These are phyloP conservation scores for Epinotia nisella DNA, from an alignment of 2,888 invertebrate genomes.

Conservation along the genomic window DNA sequence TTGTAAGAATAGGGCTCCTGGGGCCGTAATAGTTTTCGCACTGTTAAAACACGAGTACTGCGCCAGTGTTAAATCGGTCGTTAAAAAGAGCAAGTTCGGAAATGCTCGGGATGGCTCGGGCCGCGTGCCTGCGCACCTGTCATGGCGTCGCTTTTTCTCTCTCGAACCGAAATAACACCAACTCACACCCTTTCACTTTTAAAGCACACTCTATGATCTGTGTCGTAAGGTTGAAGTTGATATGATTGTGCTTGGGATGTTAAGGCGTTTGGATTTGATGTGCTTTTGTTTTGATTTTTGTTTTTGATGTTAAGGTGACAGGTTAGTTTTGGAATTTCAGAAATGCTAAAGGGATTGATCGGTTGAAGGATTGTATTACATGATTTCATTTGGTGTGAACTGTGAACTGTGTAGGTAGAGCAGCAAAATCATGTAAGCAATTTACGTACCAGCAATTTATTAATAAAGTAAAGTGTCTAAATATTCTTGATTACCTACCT, in stretches of 20 bases:
- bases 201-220: background rate
- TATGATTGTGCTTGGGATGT: no score
- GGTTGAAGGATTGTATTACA: background rate
- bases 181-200: background rate
- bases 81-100: conserved; percentile 59
- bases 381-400: background rate
- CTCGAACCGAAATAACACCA: background rate
- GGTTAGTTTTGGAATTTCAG: conserved; percentile 16
- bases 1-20: no score
- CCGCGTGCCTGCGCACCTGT: conserved; percentile 51
- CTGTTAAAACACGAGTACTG: conserved; percentile 58
- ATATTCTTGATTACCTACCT: no score
- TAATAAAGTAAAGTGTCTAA: no score
- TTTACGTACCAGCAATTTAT: no score
- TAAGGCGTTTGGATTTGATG: background rate
- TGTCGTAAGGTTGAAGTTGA: background rate
- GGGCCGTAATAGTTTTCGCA: background rate
- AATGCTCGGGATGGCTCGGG: conserved; percentile 54
- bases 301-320: conserved; percentile 27
- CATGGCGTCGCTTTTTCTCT: conserved; percentile 36
- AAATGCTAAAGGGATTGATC: conserved; percentile 30
- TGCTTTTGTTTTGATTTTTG: conserved; percentile 18
- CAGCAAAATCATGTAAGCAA: no score
- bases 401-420: no score
- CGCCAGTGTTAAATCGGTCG: conserved; percentile 66